These are phyloP conservation scores for Cyclina sinensis DNA, from an alignment of 1,140 invertebrate species.

Conservation along the genomic window DNA sequence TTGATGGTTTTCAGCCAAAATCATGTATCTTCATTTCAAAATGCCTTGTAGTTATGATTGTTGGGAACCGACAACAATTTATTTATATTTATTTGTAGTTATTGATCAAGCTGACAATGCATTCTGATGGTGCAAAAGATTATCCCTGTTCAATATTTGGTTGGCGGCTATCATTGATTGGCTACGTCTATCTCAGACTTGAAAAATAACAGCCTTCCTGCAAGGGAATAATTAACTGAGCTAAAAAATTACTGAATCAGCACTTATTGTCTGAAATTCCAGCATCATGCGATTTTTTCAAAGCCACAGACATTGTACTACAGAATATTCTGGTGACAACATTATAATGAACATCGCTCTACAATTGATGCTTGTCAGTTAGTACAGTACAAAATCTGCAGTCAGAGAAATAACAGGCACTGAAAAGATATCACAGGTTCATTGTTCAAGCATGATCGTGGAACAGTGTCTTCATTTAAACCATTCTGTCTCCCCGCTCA, in stretches of 20 bases:
- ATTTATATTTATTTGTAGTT: not conserved
- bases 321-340: too few relatives aligned
- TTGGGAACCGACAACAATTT: not conserved
- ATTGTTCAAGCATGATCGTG: too few relatives aligned
- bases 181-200: not conserved
- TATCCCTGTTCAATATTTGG: slow-evolving; percentile 6
- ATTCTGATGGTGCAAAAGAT: slow-evolving; percentile 19
- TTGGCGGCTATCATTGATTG: slow-evolving; percentile 2
- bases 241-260: slow-evolving; percentile 3
- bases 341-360: too few relatives aligned
- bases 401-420: too few relatives aligned
- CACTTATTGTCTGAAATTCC: slow-evolving; percentile 16
- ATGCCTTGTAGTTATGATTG: not conserved
- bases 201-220: slow-evolving; percentile 3
- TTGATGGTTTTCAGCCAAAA: not conserved
- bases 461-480: too few relatives aligned
- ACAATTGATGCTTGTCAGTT: too few relatives aligned
- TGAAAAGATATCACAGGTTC: too few relatives aligned
- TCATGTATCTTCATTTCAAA: not conserved
- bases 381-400: too few relatives aligned
- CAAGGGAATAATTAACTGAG: not conserved
- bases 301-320: too few relatives aligned
- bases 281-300: not conserved
- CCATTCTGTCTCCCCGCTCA: too few relatives aligned
- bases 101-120: not conserved